Conservation (phyloP, 2,113 vertebrate genomes). For the Eurypyga helias region DNA sequence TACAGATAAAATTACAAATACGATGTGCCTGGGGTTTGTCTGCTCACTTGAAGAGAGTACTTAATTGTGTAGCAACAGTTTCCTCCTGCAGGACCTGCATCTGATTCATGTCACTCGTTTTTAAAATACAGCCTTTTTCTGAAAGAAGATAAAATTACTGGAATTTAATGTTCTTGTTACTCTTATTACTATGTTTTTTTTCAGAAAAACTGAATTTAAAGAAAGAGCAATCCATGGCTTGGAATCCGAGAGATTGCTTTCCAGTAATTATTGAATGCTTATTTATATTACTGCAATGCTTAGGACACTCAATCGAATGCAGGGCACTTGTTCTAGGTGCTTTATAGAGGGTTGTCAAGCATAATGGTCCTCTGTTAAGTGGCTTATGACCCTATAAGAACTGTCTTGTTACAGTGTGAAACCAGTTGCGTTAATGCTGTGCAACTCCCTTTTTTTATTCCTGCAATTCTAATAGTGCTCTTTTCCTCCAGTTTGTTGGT, state of each 20-base stretch:
- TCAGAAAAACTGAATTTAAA: neutral
- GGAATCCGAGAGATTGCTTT: neutral
- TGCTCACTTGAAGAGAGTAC: neutral
- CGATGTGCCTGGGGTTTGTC: neutral
- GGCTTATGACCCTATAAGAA: neutral
- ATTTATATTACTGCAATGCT: neutral
- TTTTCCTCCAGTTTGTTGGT: neutral
- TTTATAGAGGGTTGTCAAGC: neutral
- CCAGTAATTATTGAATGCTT: neutral
- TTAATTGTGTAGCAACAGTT: neutral
- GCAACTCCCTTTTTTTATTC: neutral
- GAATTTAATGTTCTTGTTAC: neutral
- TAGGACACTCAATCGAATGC: neutral
- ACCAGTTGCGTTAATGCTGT: neutral
- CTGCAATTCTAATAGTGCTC: neutral
- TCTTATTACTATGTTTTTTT: neutral
- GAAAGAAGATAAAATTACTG: neutral
- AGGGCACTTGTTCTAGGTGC: neutral
- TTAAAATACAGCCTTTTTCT: neutral
- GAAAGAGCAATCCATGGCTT: neutral
- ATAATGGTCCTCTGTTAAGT: neutral
- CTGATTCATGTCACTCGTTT: neutral
- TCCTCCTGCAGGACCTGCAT: neutral
- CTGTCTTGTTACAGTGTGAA: neutral
- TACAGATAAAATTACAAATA: neutral